Base-by-base conservation (phyloP, 2,113 vertebrate species). In the Sisor rabdophorus region DNA sequence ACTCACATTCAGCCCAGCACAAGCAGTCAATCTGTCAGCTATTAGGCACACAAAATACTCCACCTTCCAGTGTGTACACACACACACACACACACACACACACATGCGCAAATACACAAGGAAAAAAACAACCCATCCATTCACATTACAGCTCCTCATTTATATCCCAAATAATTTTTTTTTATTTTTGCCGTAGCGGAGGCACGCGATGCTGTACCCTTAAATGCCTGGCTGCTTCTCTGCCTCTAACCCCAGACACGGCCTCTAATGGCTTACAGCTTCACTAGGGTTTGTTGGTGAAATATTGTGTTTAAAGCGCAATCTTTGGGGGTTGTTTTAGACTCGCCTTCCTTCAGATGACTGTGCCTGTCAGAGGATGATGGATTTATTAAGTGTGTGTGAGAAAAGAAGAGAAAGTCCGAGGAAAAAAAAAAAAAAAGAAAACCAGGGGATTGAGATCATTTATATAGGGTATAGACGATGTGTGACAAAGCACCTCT, bases 241-340 rank as follows among this genome's bases (percentile, higher is more conserved):
- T 11, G 67, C 80, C 76, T 63, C 74, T 26, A 71, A 75, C 72
- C 71, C 55, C 82, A 76, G 52, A 68, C 44, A 77, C 58, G 72
- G 70, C 69, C 72, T 78, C 61, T 85, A 82, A 85, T 82, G 77
- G 71, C 71, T 67, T 78, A 75, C 83, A 85, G 78, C 70, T 80
- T 79, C 81, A n/a, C 71, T 78, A 75, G 65, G 78, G 76, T 81
- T 79, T 79, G 77, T 81, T 83, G 82, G 81, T 80, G 64, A 81
- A 85, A 79, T 83, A 75, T 80, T 75, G 76, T 54, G 55, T 84
- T 84, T 84, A 84, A 81, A 83, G 78, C 72, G 72, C 70, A 73
- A 61, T 80, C 80, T 76, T 82, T 65, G 73, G 55, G 56, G 73
- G 61, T 55, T 40, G 76, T 32, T 65, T 79, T 65, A 12, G 70